phyloP scores from a whole-genome alignment of 2,113 vertebrate species.

The Noturus placidus region DNA sequence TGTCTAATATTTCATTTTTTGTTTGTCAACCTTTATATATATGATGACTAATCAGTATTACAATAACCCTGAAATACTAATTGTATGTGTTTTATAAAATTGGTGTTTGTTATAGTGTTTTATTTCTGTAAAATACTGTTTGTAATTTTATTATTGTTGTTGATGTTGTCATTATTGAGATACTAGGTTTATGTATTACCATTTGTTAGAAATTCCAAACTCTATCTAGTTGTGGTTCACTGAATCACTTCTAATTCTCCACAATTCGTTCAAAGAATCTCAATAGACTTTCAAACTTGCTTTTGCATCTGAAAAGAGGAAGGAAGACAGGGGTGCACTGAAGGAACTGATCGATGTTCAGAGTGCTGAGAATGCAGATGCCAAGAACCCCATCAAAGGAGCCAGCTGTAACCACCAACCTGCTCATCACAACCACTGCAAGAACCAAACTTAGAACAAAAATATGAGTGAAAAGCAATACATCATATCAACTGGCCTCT shows the following conservation, averaged over 20 bases:
- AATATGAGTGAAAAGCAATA: not conserved
- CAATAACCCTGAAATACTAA: not conserved
- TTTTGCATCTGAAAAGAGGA: not conserved
- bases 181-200: not conserved
- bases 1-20: too few relatives aligned
- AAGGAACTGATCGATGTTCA: not conserved
- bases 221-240: not conserved
- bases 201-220: not conserved
- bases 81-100: not conserved
- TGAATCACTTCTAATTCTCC: not conserved
- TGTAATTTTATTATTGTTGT: too few relatives aligned
- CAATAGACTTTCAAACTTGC: not conserved
- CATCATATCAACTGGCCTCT: not conserved
- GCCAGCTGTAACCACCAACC: not conserved
- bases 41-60: not conserved
- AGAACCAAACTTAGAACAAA: not conserved
- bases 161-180: not conserved
- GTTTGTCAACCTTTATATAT: too few relatives aligned
- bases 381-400: not conserved
- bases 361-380: constrained; percentile 1
- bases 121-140: not conserved
- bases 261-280: not conserved
- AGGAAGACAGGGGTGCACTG: not conserved
- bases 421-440: not conserved
- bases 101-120: not conserved